Base-by-base conservation (phyloP, 1,140 invertebrate species). In the Lethrus apterus region DNA sequence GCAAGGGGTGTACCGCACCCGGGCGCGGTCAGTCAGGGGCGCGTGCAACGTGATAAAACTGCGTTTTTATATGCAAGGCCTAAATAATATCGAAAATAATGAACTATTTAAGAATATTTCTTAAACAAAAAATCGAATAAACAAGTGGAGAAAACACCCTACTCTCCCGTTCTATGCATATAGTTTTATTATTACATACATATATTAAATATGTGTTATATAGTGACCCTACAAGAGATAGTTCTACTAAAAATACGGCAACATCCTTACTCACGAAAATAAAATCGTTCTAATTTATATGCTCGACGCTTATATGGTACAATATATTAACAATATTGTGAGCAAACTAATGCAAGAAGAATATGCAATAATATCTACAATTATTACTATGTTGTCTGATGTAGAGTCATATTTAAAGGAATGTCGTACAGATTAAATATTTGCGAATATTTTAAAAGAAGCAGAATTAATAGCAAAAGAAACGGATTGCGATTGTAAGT, bases 401-500 rank as follows among this genome's bases (percentile, higher is more conserved):
- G 5, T 33, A 11, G 9, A 33, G 14, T 9, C 9, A 33, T 11
- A 11, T 33, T 43, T 52, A 23, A 43, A 24, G 36, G 26, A 49
- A 35, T 44, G 48, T 47, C 35, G 40, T 19, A 49, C 44, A 4
- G 32, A 33, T 44, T 38, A 52, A 52, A 36, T 44, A 9, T 51
- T 50, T 45, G 9, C 32, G 17, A 45, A 14, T 13, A 30, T 44
- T 13, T 34, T 50, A 49, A 10, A 35, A 50, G 29, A 48, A 49
- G 46, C 40, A 40, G 21, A 11, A 8, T 31, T 43, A 33, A 33
- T 49, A 21, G 46, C 50, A 23, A 49, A 41, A 18, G 32, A 51
- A 48, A 23, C 49, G 3, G 36, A 42, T 11, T 9, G 9, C 9
- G 31, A 33, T 8, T 23, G 32, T 43, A 32, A 48, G 7, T 48